Base-by-base conservation (phyloP, 2,888 invertebrate genomes). In the Mactromeris polynyma region DNA sequence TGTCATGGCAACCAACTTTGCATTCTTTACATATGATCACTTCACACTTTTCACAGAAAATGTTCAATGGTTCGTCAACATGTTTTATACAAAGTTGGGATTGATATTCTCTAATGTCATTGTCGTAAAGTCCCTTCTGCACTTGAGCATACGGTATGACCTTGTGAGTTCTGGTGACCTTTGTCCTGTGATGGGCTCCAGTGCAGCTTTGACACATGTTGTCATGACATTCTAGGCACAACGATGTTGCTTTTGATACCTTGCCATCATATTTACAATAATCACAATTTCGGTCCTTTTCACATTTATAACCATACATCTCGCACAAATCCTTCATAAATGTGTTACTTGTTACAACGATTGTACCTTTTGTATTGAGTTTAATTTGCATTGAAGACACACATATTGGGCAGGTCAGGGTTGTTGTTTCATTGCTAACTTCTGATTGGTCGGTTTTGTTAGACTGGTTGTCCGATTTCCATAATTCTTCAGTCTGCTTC, bases 151-250 rank as follows among this genome's bases (percentile, higher is more conserved):
- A 94, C 4, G 95, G 93, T 33, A 94, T 94, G 38, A 96, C 93
- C 83, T 93, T 90, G 90, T 96, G 96, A 79, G 86, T 83, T 42
- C 96, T 91, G 3, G 96, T 96, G 73, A 96, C 90, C 86, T 96
- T 95, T 38, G 96, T 96, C 26, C 94, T 92, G 0, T 92, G 91
- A 90, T 96, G 96, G 0, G 96, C 96, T 36, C 91, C 93, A 0
- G 93, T 88, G 85, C 96, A 96, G 21, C 86, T 86, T 31, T 93
- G 91, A 90, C 96, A 96, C 92, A 96, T 92, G 85, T 95, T 93
- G 88, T 96, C 96, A 33, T 92, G 92, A 81, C 96, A 96, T 33
- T 96, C 95, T 17, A 96, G 90, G 85, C 96, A 96, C 17, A 95
- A 85, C 21, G 89, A 86, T 0, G 87, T 90, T 19, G 96, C 96